Evolutionary conservation across 2,888 invertebrate species (phyloP).

Genomic region (Ametastegia equiseti): DNA sequence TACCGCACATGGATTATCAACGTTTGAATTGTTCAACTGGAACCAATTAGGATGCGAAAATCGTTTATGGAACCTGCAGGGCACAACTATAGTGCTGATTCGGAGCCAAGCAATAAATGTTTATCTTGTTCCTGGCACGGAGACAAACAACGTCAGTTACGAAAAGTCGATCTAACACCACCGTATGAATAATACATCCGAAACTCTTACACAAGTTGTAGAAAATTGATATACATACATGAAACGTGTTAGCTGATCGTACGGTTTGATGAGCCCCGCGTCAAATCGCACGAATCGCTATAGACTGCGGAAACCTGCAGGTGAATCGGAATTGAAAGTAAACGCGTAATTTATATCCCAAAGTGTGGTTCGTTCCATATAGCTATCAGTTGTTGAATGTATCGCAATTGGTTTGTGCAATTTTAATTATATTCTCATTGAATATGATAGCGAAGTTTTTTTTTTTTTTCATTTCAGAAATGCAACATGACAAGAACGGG

Average conservation of each 20-base stretch:
- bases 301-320: too few species aligned
- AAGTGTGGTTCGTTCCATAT: too few species aligned
- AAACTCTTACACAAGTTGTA: neutral
- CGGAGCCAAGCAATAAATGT: neutral
- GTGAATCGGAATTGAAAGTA: neutral
- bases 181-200: neutral
- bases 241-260: too few species aligned
- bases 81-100: neutral
- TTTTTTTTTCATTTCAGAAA: conserved; percentile 5
- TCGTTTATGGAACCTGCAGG: neutral
- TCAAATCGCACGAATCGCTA: too few species aligned
- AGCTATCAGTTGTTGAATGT: too few species aligned
- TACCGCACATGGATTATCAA: neutral
- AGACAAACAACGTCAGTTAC: neutral
- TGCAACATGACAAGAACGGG: conserved; percentile 32
- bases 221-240: neutral
- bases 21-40: neutral
- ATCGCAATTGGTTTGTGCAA: too few species aligned
- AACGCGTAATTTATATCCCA: neutral
- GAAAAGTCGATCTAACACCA: neutral
- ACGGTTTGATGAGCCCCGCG: too few species aligned
- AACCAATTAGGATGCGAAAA: neutral
- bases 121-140: neutral
- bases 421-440: too few species aligned
- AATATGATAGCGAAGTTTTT: neutral